Conservation (phyloP, 2,888 invertebrate genomes). For the Fragum fragum region DNA sequence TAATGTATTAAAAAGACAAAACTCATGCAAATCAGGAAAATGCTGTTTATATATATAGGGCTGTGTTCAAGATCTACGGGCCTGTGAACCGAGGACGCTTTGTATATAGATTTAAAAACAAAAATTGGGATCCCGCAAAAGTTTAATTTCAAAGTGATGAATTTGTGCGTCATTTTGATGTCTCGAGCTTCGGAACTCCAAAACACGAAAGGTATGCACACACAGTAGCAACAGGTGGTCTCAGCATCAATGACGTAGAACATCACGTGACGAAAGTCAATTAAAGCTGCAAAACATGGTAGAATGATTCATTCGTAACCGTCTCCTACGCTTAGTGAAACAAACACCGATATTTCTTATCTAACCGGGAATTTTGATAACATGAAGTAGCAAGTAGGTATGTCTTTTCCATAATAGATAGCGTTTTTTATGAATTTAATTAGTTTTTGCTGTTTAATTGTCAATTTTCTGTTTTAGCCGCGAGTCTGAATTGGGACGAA, state of each 20-base stretch:
- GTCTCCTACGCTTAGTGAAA: background rate
- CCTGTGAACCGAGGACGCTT: too few species aligned
- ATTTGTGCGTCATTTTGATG: background rate
- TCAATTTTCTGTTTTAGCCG: background rate
- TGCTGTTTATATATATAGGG: too few species aligned
- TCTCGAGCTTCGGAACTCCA: background rate
- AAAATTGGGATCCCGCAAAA: too few species aligned
- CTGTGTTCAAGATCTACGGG: too few species aligned
- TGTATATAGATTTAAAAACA: too few species aligned
- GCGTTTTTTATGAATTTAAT: background rate
- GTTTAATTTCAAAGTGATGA: too few species aligned
- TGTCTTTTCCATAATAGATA: background rate
- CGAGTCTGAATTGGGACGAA: slow-evolving; percentile 14
- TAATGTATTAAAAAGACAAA: too few species aligned
- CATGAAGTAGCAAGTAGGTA: background rate
- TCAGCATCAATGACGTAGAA: slow-evolving; percentile 49
- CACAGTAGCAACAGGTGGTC: slow-evolving; percentile 33
- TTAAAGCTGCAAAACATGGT: slow-evolving; percentile 41
- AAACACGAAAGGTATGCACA: background rate
- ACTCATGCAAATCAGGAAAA: too few species aligned
- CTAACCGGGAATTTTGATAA: background rate
- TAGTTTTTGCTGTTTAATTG: background rate
- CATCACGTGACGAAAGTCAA: slow-evolving; percentile 51
- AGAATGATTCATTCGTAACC: slow-evolving; percentile 26
- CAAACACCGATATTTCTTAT: background rate